These are phyloP conservation scores for Sprattus sprattus DNA, from an alignment of 2,113 vertebrate genomes.

Conservation along the genomic window DNA sequence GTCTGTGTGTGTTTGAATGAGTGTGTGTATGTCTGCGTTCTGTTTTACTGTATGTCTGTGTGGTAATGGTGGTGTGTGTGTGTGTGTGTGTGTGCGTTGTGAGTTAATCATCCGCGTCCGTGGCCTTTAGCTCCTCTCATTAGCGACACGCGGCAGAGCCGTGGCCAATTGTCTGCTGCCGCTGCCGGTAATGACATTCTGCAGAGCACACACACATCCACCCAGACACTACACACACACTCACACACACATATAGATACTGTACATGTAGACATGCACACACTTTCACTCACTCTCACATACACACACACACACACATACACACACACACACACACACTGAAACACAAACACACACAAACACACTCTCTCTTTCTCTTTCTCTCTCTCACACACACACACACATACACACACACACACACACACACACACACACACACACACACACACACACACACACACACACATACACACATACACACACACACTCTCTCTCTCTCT, in stretches of 20 bases:
- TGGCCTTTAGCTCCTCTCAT: slow-evolving; percentile 84
- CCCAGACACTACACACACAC: slow-evolving; percentile 38
- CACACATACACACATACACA: neutral
- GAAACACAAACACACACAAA: no score
- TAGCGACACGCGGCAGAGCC: slow-evolving; percentile 78
- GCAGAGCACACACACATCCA: slow-evolving; percentile 36
- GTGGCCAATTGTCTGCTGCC: slow-evolving; percentile 79
- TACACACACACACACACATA: neutral
- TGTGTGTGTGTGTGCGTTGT: slow-evolving; percentile 52
- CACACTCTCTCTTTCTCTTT: no score
- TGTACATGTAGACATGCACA: neutral
- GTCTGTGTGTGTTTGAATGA: neutral
- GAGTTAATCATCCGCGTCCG: slow-evolving; percentile 80
- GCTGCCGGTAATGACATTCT: slow-evolving; percentile 73
- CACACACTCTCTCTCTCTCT: no score
- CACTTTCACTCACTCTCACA: neutral
- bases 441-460: neutral
- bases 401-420: no score
- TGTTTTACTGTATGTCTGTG: neutral
- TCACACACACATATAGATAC: slow-evolving; percentile 10
- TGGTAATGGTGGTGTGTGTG: neutral
- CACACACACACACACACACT: slow-evolving; percentile 3
- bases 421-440: neutral
- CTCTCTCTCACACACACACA: no score
- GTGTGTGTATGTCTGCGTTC: neutral